Evolutionary conservation across 2,888 invertebrate genomes (phyloP).

Genomic region (Drosophila tripunctata): DNA sequence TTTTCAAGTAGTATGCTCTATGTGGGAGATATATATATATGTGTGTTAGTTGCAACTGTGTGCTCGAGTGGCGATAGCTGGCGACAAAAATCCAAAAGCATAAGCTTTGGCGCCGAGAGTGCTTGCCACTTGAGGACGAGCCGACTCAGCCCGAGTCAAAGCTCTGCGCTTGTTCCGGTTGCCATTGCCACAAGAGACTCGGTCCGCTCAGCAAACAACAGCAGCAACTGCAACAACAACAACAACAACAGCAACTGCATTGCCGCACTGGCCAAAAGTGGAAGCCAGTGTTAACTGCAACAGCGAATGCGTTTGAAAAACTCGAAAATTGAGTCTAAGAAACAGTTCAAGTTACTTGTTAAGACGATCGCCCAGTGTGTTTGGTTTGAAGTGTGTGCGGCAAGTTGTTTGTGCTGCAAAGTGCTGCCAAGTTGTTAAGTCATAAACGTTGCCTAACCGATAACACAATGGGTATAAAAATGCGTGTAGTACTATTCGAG

Average conservation of each 20-base stretch:
- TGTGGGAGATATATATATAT: slow-evolving; percentile 26
- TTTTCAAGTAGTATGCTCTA: slow-evolving; percentile 74
- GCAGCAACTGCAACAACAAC: slow-evolving; percentile 6
- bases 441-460: slow-evolving; percentile 30
- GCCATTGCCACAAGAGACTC: slow-evolving; percentile 29
- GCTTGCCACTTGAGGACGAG: slow-evolving; percentile 47
- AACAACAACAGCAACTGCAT: slow-evolving; percentile 4
- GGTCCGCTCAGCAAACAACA: slow-evolving; percentile 17
- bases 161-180: slow-evolving; percentile 43
- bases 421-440: slow-evolving; percentile 16
- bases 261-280: slow-evolving; percentile 4
- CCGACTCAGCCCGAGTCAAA: slow-evolving; percentile 26
- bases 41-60: slow-evolving; percentile 48
- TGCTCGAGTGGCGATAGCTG: slow-evolving; percentile 80
- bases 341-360: slow-evolving; percentile 12
- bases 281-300: not conserved
- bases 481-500: not conserved
- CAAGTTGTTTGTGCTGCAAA: slow-evolving; percentile 18
- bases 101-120: slow-evolving; percentile 67
- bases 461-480: not conserved
- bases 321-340: slow-evolving; percentile 4
- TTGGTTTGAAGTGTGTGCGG: slow-evolving; percentile 31
- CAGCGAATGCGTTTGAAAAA: not conserved
- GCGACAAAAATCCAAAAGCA: slow-evolving; percentile 75
- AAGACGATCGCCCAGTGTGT: slow-evolving; percentile 22